Conservation (phyloP, 2,797 vertebrate genomes). For the Pangasius larnaudii region DNA sequence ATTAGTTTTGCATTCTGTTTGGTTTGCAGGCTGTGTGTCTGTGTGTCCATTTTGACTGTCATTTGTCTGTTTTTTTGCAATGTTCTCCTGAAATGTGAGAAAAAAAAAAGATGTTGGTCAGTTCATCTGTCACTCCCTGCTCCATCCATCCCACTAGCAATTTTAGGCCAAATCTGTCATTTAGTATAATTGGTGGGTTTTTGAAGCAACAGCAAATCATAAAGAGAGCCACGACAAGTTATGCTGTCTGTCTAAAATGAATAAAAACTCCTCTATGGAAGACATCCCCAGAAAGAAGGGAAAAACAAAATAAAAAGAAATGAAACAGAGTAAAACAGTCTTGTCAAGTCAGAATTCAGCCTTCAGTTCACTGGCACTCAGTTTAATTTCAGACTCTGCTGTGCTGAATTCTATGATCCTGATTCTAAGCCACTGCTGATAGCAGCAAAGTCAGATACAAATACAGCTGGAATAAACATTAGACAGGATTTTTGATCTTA, state of each 20-base stretch:
- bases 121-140: background rate
- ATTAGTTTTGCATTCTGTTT: background rate
- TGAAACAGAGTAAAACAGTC: background rate
- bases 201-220: background rate
- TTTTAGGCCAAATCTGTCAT: background rate
- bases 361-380: too few relatives aligned
- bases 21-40: background rate
- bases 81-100: background rate
- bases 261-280: background rate
- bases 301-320: background rate
- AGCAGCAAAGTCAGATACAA: background rate
- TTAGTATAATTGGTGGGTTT: background rate
- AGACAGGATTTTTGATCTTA: background rate
- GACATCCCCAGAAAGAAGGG: background rate
- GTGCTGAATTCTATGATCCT: background rate
- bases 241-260: background rate
- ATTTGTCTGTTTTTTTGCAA: background rate
- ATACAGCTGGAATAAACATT: background rate
- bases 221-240: background rate
- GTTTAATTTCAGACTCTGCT: background rate
- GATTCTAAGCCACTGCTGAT: background rate
- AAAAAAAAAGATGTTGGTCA: background rate
- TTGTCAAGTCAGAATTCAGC: background rate
- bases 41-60: background rate
- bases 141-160: background rate